phyloP scores from a whole-genome alignment of 2,888 invertebrate species.

The Rotaria macrura region DNA sequence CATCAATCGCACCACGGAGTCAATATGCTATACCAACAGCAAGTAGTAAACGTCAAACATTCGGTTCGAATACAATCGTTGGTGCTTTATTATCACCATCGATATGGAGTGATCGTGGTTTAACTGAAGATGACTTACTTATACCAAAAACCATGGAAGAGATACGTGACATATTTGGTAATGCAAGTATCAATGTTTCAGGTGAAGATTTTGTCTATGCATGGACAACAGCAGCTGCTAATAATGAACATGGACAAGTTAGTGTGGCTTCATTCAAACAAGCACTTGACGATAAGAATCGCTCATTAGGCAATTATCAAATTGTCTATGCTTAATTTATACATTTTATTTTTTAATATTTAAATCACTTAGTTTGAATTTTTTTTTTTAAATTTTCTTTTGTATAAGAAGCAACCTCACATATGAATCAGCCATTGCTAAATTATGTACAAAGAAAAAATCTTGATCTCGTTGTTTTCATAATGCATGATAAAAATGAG shows the following conservation, averaged over 20 bases:
- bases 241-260: slow-evolving; percentile 45
- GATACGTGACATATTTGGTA: slow-evolving; percentile 42
- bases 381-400: neutral
- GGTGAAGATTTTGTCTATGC: slow-evolving; percentile 43
- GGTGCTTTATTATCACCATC: slow-evolving; percentile 45
- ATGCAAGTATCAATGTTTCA: slow-evolving; percentile 43
- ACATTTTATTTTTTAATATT: neutral
- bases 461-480: neutral
- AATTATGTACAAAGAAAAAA: neutral
- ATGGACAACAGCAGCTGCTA: slow-evolving; percentile 40
- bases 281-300: slow-evolving; percentile 38
- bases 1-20: slow-evolving; percentile 44
- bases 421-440: neutral
- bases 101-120: slow-evolving; percentile 42
- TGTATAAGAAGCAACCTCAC: neutral
- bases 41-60: slow-evolving; percentile 43
- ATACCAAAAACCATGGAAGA: slow-evolving; percentile 42
- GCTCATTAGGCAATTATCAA: neutral
- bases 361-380: neutral
- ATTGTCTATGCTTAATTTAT: neutral
- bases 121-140: slow-evolving; percentile 46
- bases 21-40: slow-evolving; percentile 43
- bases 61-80: slow-evolving; percentile 46
- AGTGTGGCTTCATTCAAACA: slow-evolving; percentile 46
- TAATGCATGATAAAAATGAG: no score